phyloP scores from a whole-genome alignment of 2,113 vertebrate species.

The Notothenia rossii region DNA sequence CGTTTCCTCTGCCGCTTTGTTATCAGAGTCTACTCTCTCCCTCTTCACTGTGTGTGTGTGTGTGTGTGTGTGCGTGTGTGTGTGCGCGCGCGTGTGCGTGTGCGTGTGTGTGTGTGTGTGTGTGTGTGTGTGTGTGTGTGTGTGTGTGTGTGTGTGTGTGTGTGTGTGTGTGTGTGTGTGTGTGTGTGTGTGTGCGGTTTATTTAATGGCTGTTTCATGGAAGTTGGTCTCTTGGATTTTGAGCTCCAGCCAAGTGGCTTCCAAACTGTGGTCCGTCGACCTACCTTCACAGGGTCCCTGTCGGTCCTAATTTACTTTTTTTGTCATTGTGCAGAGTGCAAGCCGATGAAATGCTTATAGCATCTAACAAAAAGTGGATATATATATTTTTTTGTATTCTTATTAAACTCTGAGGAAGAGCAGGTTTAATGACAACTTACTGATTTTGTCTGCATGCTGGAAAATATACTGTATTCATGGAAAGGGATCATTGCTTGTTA shows the following conservation, averaged over 20 bases:
- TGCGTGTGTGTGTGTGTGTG: background rate
- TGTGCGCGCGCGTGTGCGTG: background rate
- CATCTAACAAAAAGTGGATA: too few relatives aligned
- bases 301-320: background rate
- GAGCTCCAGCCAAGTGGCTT: background rate
- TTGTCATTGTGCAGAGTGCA: too few relatives aligned
- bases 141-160: background rate
- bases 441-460: background rate
- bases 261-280: constrained; percentile 1
- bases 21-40: background rate
- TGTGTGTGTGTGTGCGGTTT: background rate
- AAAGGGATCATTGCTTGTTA: background rate
- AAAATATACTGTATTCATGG: background rate
- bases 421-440: constrained; percentile 33
- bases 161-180: background rate
- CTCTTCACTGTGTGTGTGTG: background rate
- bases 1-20: background rate
- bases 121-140: background rate
- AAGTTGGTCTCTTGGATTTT: background rate
- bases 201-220: background rate
- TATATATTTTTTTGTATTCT: too few relatives aligned
- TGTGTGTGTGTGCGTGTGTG: background rate
- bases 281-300: background rate
- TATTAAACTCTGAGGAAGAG: background rate
- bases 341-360: too few relatives aligned